These are phyloP conservation scores for Drosophila testacea DNA, from an alignment of 2,888 invertebrate genomes.

Conservation along the genomic window DNA sequence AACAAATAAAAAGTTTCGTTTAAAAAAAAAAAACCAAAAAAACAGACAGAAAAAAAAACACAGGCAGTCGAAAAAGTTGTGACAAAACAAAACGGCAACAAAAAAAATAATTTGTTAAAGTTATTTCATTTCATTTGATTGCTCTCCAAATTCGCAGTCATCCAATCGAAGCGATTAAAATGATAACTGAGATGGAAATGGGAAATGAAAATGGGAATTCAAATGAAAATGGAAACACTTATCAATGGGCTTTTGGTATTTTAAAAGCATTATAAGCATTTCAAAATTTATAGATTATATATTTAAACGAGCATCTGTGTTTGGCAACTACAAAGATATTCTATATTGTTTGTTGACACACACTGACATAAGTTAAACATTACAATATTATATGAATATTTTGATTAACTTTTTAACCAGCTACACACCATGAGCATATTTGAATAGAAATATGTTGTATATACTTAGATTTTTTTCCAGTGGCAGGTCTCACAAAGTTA, in stretches of 20 bases:
- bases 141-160: slow-evolving; percentile 33
- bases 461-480: too few relatives aligned
- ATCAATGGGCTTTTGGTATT: background rate
- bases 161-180: slow-evolving; percentile 54
- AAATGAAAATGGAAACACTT: slow-evolving; percentile 16
- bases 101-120: slow-evolving; percentile 33
- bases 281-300: background rate
- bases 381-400: background rate
- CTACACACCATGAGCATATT: background rate
- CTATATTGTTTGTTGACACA: background rate
- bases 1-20: slow-evolving; percentile 34
- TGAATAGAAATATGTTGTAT: background rate
- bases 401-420: background rate
- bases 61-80: slow-evolving; percentile 38
- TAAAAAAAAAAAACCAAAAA: background rate
- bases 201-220: slow-evolving; percentile 1
- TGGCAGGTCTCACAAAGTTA: too few relatives aligned
- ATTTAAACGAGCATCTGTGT: background rate
- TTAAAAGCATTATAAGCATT: background rate
- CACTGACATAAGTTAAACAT: too few relatives aligned
- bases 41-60: too few relatives aligned
- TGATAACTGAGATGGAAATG: slow-evolving; percentile 20
- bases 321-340: background rate
- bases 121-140: slow-evolving; percentile 52
- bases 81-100: slow-evolving; percentile 26